Evolutionary conservation across 2,888 invertebrate species (phyloP), one percentile per base, ranked within the genome.

Genomic region (Pseudococcus jackbeardsleyi): DNA sequence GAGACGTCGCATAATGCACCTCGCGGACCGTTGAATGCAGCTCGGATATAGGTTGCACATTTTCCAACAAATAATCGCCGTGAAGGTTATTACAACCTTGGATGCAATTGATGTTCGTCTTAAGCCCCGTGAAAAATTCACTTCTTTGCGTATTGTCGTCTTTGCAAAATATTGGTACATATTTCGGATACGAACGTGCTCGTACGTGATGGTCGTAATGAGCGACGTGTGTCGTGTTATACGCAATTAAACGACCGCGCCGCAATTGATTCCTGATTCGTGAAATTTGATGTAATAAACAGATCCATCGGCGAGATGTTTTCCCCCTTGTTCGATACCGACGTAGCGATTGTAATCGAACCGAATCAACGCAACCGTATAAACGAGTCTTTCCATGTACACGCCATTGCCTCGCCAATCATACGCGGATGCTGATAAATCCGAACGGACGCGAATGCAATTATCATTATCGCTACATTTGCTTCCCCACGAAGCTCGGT

Each of bases 11-110:
- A 9, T 33, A 72, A 22, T 33, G 68, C 68, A 72, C 11, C 26
- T 19, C 19, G 50, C 12, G 17, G 59, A n/a, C 19, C 59, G 7
- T 11, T n/a, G 68, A 72, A 72, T 72, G 68, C 68, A 33, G 15
- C 12, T 72, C 68, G 26, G 68, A 72, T 72, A 64, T 72, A 72
- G 68, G 68, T 72, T 72, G 68, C 68, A 72, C 33, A 12, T 72
- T 72, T 72, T 72, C 11, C 3, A 72, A 33, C 5, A 26, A 33
- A 26, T 12, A 72, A 26, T 72, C 26, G 3, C 68, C 33, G 33
- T 72, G 68, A 72, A 72, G 68, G 68, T 72, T 72, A 15, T 26
- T 12, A 15, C 68, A 72, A 72, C 68, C 68, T 72, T 72, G 68
- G 12, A 72, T 33, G 68, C 68, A 33, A 26, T 22, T 33, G 26